A percentile compares a stretch with the other conserved stretches of the same genome.
Conservation (phyloP, 2,888 invertebrate species). For the Metellina segmentata region DNA sequence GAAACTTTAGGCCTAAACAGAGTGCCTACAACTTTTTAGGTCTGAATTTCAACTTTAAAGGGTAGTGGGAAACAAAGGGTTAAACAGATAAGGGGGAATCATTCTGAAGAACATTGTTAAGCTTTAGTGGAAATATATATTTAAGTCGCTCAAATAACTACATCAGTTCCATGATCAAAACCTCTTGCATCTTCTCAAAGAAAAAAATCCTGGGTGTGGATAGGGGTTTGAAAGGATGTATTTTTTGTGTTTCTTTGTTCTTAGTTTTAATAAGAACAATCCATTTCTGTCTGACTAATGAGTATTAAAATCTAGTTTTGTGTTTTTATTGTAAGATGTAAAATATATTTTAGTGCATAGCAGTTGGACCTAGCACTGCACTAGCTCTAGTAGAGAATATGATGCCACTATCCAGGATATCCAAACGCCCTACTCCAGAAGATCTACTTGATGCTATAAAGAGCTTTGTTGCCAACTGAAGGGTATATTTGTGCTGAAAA, state of each 20-base stretch:
- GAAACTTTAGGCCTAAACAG: too few relatives aligned
- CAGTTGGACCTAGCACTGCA: slow-evolving; percentile 46
- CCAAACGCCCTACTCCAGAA: slow-evolving; percentile 40
- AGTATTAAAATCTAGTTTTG: background rate
- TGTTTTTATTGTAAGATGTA: background rate
- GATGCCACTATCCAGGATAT: slow-evolving; percentile 3
- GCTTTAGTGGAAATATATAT: too few relatives aligned
- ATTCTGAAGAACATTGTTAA: too few relatives aligned
- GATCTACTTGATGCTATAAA: slow-evolving; percentile 21
- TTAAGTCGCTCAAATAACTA: too few relatives aligned
- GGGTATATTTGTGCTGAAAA: too few relatives aligned
- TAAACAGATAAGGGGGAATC: too few relatives aligned
- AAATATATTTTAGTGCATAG: slow-evolving; percentile 20
- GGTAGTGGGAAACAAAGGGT: too few relatives aligned
- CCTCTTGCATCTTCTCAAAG: background rate
- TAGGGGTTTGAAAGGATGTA: background rate
- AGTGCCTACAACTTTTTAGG: too few relatives aligned
- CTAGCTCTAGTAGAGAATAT: background rate
- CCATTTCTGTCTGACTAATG: background rate
- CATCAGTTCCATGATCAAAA: background rate
- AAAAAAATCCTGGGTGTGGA: background rate
- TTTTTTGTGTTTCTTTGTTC: background rate
- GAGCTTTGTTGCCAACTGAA: background rate
- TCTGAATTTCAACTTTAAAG: too few relatives aligned
- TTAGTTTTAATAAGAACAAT: background rate